phyloP scores from a whole-genome alignment of 2,888 invertebrate species.

The Colostygia pectinataria region DNA sequence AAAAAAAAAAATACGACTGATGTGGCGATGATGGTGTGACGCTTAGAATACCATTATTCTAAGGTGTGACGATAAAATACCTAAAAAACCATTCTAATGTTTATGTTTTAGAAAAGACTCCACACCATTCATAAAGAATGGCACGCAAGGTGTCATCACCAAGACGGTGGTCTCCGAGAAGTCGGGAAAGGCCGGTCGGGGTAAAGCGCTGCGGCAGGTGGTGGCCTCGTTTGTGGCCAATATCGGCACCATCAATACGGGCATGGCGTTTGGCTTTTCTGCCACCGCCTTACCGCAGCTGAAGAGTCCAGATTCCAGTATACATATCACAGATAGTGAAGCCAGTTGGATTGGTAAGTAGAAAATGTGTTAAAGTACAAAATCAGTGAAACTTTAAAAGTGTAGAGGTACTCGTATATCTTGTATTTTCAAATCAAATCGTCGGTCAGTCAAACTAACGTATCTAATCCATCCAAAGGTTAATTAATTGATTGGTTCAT shows the following conservation, averaged over 20 bases:
- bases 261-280: conserved; percentile 87
- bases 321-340: conserved; percentile 80
- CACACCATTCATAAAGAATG: conserved; percentile 70
- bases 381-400: too few species aligned
- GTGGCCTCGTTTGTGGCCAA: conserved; percentile 85
- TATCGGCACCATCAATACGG: conserved; percentile 87
- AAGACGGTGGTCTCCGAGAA: conserved; percentile 50
- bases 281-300: conserved; percentile 86
- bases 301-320: conserved; percentile 68
- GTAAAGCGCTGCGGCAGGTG: conserved; percentile 80
- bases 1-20: too few species aligned
- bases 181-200: conserved; percentile 61
- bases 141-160: conserved; percentile 50
- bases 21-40: too few species aligned
- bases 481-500: too few species aligned
- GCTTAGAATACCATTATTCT: too few species aligned
- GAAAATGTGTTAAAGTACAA: too few species aligned
- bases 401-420: too few species aligned
- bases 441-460: too few species aligned
- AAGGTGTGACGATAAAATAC: too few species aligned
- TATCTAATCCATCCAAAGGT: too few species aligned
- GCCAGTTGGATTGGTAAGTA: conserved; percentile 87
- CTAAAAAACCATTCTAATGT: too few species aligned
- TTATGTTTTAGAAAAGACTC: conserved; percentile 62
- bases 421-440: too few species aligned